phyloP scores from a whole-genome alignment of 2,888 invertebrate genomes.

The Lucinisca nassula region DNA sequence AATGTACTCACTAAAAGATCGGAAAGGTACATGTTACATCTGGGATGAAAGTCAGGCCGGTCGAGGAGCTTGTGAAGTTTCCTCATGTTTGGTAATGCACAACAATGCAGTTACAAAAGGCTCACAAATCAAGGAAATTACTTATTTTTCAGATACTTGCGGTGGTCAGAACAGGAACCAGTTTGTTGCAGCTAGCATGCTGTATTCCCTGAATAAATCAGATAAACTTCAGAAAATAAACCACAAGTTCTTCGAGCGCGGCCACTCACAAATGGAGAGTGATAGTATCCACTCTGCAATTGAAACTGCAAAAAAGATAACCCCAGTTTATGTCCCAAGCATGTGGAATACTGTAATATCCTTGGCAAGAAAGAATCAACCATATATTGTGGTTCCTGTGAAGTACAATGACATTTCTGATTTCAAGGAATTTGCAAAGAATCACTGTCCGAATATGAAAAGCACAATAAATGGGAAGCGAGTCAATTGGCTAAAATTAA shows the following conservation, averaged over 20 bases:
- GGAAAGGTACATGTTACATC: slow-evolving; percentile 32
- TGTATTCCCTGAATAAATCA: not conserved
- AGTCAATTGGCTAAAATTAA: slow-evolving; percentile 18
- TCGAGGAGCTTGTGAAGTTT: slow-evolving; percentile 45
- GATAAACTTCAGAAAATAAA: not conserved
- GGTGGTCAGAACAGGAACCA: slow-evolving; percentile 18
- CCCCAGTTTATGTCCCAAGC: not conserved
- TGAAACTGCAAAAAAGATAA: slow-evolving; percentile 22
- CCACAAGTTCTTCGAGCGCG: slow-evolving; percentile 46
- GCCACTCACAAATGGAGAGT: slow-evolving; percentile 55
- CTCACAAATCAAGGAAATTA: not conserved
- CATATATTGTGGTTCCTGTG: slow-evolving; percentile 22
- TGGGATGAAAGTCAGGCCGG: slow-evolving; percentile 43
- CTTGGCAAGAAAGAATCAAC: slow-evolving; percentile 22
- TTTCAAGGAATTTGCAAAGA: slow-evolving; percentile 7
- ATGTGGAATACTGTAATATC: slow-evolving; percentile 3
- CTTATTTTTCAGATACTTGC: slow-evolving; percentile 21
- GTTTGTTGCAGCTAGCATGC: not conserved
- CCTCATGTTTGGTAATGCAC: slow-evolving; percentile 8
- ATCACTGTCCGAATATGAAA: slow-evolving; percentile 3
- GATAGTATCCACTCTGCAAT: slow-evolving; percentile 34
- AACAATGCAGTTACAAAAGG: not conserved
- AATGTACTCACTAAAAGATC: slow-evolving; percentile 31
- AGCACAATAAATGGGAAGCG: not conserved
- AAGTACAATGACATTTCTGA: slow-evolving; percentile 3